Conservation (phyloP, 2,113 vertebrate genomes). For the Hemibagrus wyckioides region DNA sequence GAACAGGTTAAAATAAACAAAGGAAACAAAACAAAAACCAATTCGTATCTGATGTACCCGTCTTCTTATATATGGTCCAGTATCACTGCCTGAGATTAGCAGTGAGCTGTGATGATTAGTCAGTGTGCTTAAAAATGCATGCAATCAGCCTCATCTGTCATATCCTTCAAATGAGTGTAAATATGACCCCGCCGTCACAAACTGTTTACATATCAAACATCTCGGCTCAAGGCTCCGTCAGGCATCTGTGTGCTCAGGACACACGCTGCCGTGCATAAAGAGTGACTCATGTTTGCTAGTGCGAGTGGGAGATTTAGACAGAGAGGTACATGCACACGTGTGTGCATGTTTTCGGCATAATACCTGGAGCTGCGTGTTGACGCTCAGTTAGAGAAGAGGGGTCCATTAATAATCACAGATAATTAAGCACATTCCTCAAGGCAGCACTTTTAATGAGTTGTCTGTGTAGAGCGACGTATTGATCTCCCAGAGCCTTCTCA, state of each 20-base stretch:
- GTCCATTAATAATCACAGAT: constrained; percentile 65
- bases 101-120: constrained; percentile 23
- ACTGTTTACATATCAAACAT: constrained; percentile 59
- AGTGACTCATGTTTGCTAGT: constrained; percentile 23
- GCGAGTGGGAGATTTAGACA: constrained; percentile 35
- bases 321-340: constrained; percentile 47
- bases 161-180: constrained; percentile 47
- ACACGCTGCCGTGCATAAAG: constrained; percentile 18
- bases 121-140: background rate
- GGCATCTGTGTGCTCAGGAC: constrained; percentile 40
- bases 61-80: background rate
- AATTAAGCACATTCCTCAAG: constrained; percentile 68
- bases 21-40: background rate
- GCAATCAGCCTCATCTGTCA: constrained; percentile 36
- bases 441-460: constrained; percentile 63
- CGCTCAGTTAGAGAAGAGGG: constrained; percentile 34
- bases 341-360: constrained; percentile 27
- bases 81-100: background rate
- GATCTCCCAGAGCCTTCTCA: constrained; percentile 51
- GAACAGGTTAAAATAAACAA: background rate
- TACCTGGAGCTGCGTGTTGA: constrained; percentile 38
- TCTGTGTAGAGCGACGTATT: constrained; percentile 60
- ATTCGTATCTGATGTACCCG: background rate
- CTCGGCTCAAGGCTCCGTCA: constrained; percentile 33
- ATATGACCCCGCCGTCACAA: constrained; percentile 43